A percentile compares a stretch with the other conserved stretches of the same genome.
Conservation (phyloP, 2,888 invertebrate genomes). For the Lottia scabra region DNA sequence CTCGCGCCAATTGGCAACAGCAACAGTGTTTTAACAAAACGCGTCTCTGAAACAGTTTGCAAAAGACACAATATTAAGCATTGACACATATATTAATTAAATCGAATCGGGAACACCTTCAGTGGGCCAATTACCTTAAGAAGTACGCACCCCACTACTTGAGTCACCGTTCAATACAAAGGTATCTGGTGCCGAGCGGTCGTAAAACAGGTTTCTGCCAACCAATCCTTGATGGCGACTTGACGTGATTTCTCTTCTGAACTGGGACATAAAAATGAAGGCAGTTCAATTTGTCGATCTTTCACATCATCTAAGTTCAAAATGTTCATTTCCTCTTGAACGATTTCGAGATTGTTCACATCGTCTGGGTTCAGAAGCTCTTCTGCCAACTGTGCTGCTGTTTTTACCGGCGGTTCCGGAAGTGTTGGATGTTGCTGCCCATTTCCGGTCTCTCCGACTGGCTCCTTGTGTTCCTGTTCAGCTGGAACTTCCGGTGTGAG, state of each 20-base stretch:
- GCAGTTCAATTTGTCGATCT: slow-evolving; percentile 25
- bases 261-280: slow-evolving; percentile 54
- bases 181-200: slow-evolving; percentile 40
- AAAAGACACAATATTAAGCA: no score
- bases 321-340: background rate
- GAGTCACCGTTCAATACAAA: slow-evolving; percentile 25
- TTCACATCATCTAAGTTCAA: slow-evolving; percentile 1
- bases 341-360: background rate
- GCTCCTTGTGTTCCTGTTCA: background rate
- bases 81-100: no score
- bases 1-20: no score
- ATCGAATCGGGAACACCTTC: no score
- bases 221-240: slow-evolving; percentile 53
- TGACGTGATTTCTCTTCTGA: slow-evolving; percentile 53
- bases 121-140: no score
- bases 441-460: background rate
- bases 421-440: no score
- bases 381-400: background rate
- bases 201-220: slow-evolving; percentile 41
- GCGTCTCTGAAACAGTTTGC: no score
- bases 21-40: no score
- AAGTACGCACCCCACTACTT: no score
- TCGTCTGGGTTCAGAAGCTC: background rate
- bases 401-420: no score
- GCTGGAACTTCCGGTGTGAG: slow-evolving; percentile 7